Conservation (phyloP, 2,888 invertebrate species). For the Adineta ricciae region DNA sequence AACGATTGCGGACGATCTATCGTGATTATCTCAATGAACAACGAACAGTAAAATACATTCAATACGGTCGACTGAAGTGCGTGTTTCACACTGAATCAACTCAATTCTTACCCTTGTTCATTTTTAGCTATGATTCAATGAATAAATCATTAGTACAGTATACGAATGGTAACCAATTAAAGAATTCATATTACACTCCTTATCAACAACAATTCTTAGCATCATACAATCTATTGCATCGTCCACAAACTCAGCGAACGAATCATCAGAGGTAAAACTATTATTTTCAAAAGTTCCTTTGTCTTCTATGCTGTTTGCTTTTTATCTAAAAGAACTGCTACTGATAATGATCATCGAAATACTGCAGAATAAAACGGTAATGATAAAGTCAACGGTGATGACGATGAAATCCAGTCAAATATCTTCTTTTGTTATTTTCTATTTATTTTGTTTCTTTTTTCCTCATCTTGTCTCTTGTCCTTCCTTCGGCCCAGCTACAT, state of each 20-base stretch:
- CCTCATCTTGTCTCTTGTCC: neutral
- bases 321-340: neutral
- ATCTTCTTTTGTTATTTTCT: neutral
- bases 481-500: neutral
- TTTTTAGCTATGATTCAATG: neutral
- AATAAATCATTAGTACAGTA: neutral
- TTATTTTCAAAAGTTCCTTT: neutral
- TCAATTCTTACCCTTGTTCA: no score
- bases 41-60: neutral
- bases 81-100: no score
- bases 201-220: neutral
- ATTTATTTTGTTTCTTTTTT: neutral
- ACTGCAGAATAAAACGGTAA: neutral
- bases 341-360: neutral
- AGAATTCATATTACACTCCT: neutral
- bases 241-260: neutral
- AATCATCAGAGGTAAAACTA: neutral
- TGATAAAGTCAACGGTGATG: neutral
- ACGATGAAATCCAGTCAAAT: slow-evolving; percentile 5
- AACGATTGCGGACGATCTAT: neutral
- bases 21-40: neutral
- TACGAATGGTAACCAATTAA: neutral
- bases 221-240: neutral
- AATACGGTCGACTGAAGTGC: neutral
- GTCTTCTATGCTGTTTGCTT: neutral